Conservation (phyloP, 1,140 invertebrate species). For the Gonioctena quinquepunctata region DNA sequence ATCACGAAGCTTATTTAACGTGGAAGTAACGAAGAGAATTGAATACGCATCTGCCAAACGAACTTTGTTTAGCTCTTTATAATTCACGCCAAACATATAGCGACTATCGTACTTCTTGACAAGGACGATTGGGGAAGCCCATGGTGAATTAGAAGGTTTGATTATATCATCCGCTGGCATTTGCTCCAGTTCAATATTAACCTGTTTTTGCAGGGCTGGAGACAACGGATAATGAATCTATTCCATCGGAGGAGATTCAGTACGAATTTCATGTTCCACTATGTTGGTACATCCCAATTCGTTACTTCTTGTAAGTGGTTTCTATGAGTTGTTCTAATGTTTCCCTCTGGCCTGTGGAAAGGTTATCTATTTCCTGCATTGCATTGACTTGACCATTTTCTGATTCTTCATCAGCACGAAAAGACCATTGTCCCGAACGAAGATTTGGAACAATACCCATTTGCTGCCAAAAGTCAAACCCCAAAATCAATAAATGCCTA, state of each 20-base stretch:
- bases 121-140: slow-evolving; percentile 55
- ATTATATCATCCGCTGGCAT: slow-evolving; percentile 45
- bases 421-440: neutral
- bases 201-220: slow-evolving; percentile 7
- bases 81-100: slow-evolving; percentile 46
- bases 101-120: slow-evolving; percentile 58
- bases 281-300: slow-evolving; percentile 2
- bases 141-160: slow-evolving; percentile 37
- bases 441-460: neutral
- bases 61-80: slow-evolving; percentile 4
- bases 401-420: no score
- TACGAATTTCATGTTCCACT: neutral
- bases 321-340: neutral
- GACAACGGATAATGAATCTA: slow-evolving; percentile 9
- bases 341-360: neutral
- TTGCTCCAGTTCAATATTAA: slow-evolving; percentile 10
- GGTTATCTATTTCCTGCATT: neutral
- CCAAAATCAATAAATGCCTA: neutral
- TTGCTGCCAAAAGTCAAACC: neutral
- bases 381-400: no score
- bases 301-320: neutral
- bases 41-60: slow-evolving; percentile 10
- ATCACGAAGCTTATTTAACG: slow-evolving; percentile 40
- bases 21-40: slow-evolving; percentile 17
- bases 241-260: neutral